Base-by-base conservation (phyloP, 2,113 vertebrate genomes). In the Synodontis membranacea region DNA sequence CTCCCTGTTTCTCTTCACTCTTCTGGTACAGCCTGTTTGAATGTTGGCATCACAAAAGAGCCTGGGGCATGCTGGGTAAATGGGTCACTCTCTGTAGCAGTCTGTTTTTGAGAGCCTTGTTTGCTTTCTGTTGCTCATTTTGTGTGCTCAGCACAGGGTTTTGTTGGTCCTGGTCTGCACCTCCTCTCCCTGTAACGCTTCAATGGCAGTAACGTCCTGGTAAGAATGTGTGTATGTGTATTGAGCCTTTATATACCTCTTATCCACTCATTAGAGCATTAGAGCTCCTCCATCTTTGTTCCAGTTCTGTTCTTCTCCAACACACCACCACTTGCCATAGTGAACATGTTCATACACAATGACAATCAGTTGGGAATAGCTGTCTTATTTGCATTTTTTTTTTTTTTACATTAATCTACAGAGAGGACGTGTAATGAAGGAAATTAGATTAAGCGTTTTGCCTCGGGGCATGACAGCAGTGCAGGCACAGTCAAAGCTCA, bases 51-150 rank as follows among this genome's bases (percentile, higher is more conserved):
- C 56, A 90, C 86, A 82, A 90, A 66, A 86, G 80, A 72, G 14
- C 84, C 70, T 2, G 62, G 89, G 91, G 91, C 92, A 89, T 90
- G 92, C 79, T 92, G 90, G 28, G 62, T 90, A 94, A 93, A 86
- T 94, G 88, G 93, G 93, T 94, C 93, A 93, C n/a, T 86, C 83
- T 89, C 76, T 46, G 86, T 87, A 86, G 80, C n/a, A 6, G 46
- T 1, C 79, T 86, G 80, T 84, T 74, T 76, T 84, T 80, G 74
- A 44, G 79, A 89, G 68, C 78, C 82, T 90, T 83, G 72, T 86
- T 87, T 79, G 68, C 86, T 88, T 85, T 86, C 54, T 80, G 84
- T 78, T 90, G 86, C 80, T 91, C 85, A 88, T 91, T 89, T 86
- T 60, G 82, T 85, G 83, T 84, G 66, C 31, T 86, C 74, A 66